phyloP scores from a whole-genome alignment of 2,797 vertebrate species.

The Lindbergichthys nudifrons region DNA sequence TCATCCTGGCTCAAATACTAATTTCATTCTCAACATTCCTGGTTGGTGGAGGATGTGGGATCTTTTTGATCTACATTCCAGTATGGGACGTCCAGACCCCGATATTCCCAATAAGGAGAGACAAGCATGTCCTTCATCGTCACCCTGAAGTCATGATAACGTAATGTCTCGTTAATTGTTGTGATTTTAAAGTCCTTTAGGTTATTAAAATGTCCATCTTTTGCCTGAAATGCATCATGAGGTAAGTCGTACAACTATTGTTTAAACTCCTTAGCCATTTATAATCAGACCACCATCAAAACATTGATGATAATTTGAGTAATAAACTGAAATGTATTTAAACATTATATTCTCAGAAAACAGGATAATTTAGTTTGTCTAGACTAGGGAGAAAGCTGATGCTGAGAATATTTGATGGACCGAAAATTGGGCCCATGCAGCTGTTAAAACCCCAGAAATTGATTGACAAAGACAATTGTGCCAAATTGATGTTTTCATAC shows the following conservation, averaged over 20 bases:
- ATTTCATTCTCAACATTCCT: slow-evolving; percentile 61
- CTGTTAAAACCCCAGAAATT: slow-evolving; percentile 16
- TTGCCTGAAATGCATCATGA: background rate
- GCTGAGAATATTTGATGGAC: background rate
- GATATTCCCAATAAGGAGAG: slow-evolving; percentile 5
- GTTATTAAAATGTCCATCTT: background rate
- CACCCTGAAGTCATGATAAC: slow-evolving; percentile 17
- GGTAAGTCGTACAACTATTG: background rate
- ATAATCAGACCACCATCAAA: slow-evolving; percentile 1
- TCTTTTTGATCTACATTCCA: slow-evolving; percentile 60
- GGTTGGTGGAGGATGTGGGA: slow-evolving; percentile 26
- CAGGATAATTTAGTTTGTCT: slow-evolving; percentile 32
- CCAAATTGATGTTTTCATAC: slow-evolving; percentile 53
- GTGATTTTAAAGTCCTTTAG: background rate
- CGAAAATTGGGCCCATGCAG: slow-evolving; percentile 22
- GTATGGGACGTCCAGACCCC: slow-evolving; percentile 23
- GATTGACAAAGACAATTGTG: slow-evolving; percentile 26
- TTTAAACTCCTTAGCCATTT: slow-evolving; percentile 3
- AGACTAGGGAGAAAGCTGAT: slow-evolving; percentile 10
- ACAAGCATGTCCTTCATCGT: slow-evolving; percentile 14
- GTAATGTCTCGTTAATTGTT: background rate
- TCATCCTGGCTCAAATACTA: slow-evolving; percentile 35
- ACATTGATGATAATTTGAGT: slow-evolving; percentile 22
- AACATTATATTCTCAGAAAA: slow-evolving; percentile 35
- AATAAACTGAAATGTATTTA: slow-evolving; percentile 15